Base-by-base conservation (phyloP, 2,797 vertebrate species). In the Vireo griseus region DNA sequence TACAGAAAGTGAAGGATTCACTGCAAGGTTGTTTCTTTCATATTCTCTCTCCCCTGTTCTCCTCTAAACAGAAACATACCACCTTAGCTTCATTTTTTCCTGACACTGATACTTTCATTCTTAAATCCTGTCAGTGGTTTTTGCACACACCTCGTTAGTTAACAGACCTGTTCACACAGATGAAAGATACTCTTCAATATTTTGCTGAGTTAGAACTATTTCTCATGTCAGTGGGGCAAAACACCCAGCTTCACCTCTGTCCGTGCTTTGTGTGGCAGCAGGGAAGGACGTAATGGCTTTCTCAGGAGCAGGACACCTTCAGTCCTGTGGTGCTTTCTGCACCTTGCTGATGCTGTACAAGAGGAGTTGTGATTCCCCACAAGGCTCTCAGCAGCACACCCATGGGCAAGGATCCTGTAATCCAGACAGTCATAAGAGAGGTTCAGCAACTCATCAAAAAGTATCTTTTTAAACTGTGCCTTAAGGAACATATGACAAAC, bases 301-400 rank as follows among this genome's bases (percentile, higher is more conserved):
- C 16, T 55, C 48, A 21, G 42, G 48, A 47, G 18, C 54, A 47
- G 66, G 54, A 45, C 66, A 42, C 69, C 35, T 69, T 37, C 28
- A 48, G 57, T 48, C 17, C 35, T 31, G 24, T 0, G 0, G 11
- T 15, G 47, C 18, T 55, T 57, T 45, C 65, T 77, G 29, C 40
- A 21, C 47, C 2, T 22, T 31, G 58, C 31, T 55, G 29, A 5
- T 31, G 18, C n/a, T 3, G 11, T 14, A 7, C 1, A 0, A 37
- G 28, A 52, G 48, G 16, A 48, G 15, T 0, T 72, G 50, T 33
- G n/a, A 33, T 26, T 68, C 31, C 51, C 14, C 1, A 2, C 35
- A 50, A 35, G 50, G 52, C 50, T 88, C 42, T 42, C 67, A 42
- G 33, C 50, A 78, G 40, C 39, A 33, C 24, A 35, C 7, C 5